Evolutionary conservation across 2,797 vertebrate genomes (phyloP).

Genomic region (Artibeus lituratus): DNA sequence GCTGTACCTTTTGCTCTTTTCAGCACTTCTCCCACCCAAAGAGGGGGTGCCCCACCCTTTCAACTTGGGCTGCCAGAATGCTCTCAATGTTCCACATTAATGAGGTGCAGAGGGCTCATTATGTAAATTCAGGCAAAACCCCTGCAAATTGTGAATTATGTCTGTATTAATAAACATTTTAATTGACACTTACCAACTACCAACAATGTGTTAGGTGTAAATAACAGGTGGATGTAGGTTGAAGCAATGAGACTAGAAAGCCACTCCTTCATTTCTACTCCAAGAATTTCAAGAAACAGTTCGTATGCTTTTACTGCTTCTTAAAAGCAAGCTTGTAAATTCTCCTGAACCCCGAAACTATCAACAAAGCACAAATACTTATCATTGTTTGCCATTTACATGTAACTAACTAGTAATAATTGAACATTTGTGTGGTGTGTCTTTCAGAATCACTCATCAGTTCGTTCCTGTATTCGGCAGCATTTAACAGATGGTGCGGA

Average conservation of each 20-base stretch:
- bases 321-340: not conserved
- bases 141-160: not conserved
- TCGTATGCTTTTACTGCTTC: not conserved
- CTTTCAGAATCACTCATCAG: not conserved
- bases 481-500: not conserved
- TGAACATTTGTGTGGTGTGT: not conserved
- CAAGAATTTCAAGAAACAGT: not conserved
- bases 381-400: not conserved
- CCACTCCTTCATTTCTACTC: not conserved
- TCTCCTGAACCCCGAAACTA: not conserved
- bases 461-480: not conserved
- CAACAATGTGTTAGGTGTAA: conserved; percentile 14
- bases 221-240: conserved; percentile 29
- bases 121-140: not conserved
- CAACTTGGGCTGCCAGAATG: not conserved
- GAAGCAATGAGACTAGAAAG: conserved; percentile 1
- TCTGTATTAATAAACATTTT: conserved; percentile 52
- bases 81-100: not conserved
- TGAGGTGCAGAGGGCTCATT: not conserved
- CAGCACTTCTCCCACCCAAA: not conserved
- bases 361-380: not conserved
- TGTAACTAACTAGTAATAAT: not conserved
- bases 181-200: conserved; percentile 19
- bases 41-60: not conserved
- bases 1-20: not conserved